A percentile compares a stretch with the other conserved stretches of the same genome.
Evolutionary conservation across 1,140 invertebrate genomes (phyloP).

Genomic region (Drosophila sucinea): DNA sequence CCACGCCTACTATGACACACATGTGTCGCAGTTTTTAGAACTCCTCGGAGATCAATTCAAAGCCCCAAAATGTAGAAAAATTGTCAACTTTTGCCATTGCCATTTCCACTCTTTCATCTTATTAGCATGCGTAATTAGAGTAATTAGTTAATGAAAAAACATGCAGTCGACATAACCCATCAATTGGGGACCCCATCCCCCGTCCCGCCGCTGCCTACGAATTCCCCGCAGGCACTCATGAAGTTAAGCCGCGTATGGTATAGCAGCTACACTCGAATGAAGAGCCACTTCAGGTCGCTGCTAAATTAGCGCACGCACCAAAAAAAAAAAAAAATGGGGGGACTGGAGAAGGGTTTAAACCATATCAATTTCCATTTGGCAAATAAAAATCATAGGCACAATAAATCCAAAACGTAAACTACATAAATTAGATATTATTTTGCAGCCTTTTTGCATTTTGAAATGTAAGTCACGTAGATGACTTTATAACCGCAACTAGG

Average conservation of each 20-base stretch:
- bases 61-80: slow-evolving; percentile 31
- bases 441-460: slow-evolving; percentile 45
- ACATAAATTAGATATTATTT: slow-evolving; percentile 73
- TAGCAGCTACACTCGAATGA: slow-evolving; percentile 48
- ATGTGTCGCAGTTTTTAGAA: slow-evolving; percentile 45
- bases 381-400: slow-evolving; percentile 57
- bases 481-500: slow-evolving; percentile 75
- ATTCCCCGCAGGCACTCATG: slow-evolving; percentile 11
- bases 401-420: slow-evolving; percentile 78
- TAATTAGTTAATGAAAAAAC: slow-evolving; percentile 52
- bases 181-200: not conserved
- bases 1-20: slow-evolving; percentile 38
- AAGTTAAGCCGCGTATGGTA: slow-evolving; percentile 26
- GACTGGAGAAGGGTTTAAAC: slow-evolving; percentile 41
- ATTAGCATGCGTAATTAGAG: slow-evolving; percentile 45
- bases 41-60: slow-evolving; percentile 48
- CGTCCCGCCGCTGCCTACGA: not conserved
- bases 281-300: slow-evolving; percentile 54
- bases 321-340: slow-evolving; percentile 9
- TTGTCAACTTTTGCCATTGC: slow-evolving; percentile 33
- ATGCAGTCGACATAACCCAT: slow-evolving; percentile 8
- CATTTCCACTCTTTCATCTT: slow-evolving; percentile 18
- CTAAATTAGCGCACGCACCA: slow-evolving; percentile 61
- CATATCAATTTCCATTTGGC: slow-evolving; percentile 49
- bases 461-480: slow-evolving; percentile 63